phyloP scores from a whole-genome alignment of 2,113 vertebrate species.

The Phodopus roborovskii region DNA sequence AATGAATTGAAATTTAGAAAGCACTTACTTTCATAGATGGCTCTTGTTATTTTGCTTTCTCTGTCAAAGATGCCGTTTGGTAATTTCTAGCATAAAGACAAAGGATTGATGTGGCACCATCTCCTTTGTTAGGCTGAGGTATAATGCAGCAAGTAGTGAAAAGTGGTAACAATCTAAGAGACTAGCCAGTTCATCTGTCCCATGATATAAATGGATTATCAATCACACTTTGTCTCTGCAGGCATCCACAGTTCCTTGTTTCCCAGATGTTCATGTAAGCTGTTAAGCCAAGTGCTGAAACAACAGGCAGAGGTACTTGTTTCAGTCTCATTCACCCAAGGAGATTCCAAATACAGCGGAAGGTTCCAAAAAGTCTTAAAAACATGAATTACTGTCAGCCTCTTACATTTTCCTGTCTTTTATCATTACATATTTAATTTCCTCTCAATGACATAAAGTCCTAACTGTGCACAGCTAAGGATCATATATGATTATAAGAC shows the following conservation, averaged over 20 bases:
- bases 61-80: background rate
- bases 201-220: background rate
- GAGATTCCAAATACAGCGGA: background rate
- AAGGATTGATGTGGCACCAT: background rate
- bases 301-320: too few relatives aligned
- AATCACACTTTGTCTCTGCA: background rate
- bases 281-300: background rate
- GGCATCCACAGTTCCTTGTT: background rate
- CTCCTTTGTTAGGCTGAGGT: background rate
- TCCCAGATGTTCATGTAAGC: background rate
- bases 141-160: background rate
- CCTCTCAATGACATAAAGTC: background rate
- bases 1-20: conserved; percentile 67
- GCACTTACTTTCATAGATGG: conserved; percentile 53
- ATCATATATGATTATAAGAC: background rate
- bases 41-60: conserved; percentile 36
- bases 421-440: background rate
- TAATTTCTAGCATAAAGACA: conserved; percentile 49
- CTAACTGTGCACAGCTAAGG: background rate
- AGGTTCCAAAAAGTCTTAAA: conserved; percentile 41
- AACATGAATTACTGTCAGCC: background rate
- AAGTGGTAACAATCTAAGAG: background rate
- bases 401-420: background rate
- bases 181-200: background rate
- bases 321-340: background rate